phyloP scores from a whole-genome alignment of 2,888 invertebrate genomes.

The Drosophila ochracea region DNA sequence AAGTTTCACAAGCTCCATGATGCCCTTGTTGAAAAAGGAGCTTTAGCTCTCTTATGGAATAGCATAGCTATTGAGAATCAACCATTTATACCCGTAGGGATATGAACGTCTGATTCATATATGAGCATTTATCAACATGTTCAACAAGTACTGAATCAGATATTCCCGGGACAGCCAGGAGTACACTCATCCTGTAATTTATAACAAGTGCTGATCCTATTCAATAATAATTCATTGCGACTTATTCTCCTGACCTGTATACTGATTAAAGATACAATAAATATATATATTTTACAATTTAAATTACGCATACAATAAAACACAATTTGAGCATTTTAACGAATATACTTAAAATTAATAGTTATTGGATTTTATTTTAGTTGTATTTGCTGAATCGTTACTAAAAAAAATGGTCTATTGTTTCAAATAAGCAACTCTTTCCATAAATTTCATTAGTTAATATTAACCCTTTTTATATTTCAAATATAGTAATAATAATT shows the following conservation, averaged over 20 bases:
- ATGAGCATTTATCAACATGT: neutral
- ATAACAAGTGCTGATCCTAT: neutral
- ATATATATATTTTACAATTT: neutral
- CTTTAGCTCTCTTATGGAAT: neutral
- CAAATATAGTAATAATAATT: too few relatives aligned
- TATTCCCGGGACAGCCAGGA: neutral
- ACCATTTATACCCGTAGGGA: neutral
- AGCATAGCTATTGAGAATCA: neutral
- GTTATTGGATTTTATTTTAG: neutral
- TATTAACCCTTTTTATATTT: too few relatives aligned
- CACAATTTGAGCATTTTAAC: too few relatives aligned
- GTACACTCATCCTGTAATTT: neutral
- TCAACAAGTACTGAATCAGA: neutral
- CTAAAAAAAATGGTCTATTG: too few relatives aligned
- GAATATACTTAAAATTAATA: neutral
- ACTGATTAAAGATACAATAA: neutral
- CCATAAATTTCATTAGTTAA: too few relatives aligned
- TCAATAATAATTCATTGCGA: neutral
- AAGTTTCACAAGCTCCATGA: conserved; percentile 54
- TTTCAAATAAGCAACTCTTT: too few relatives aligned
- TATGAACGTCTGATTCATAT: neutral
- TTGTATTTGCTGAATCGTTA: neutral
- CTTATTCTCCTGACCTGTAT: too few relatives aligned
- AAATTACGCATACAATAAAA: neutral
- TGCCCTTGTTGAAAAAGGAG: neutral